Percentiles rank a stretch among this genome's conserved stretches.
Evolutionary conservation across 2,113 vertebrate genomes (phyloP).

Genomic region (Solea solea): DNA sequence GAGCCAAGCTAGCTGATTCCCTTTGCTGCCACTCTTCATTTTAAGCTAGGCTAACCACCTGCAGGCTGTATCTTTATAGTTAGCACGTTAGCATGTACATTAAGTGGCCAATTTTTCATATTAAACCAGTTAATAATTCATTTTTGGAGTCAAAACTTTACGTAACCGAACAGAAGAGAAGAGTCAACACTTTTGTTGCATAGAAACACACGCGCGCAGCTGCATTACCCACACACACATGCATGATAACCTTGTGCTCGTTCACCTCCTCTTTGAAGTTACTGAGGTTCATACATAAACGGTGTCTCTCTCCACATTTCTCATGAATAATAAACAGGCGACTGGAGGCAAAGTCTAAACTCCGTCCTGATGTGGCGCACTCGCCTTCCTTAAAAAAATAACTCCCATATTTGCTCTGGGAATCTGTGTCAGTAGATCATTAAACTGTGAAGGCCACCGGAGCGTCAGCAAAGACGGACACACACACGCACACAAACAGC

Average conservation of each 20-base stretch:
- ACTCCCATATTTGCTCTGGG: constrained; percentile 33
- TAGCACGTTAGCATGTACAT: no score
- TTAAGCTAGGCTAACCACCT: no score
- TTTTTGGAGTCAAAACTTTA: not conserved
- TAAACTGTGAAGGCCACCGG: constrained; percentile 51
- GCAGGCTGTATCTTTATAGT: no score
- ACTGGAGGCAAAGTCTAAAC: constrained; percentile 72
- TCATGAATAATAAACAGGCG: constrained; percentile 69
- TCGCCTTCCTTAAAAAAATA: constrained; percentile 31
- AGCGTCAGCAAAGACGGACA: not conserved
- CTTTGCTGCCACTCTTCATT: no score
- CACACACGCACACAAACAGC: not conserved
- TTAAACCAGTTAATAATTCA: not conserved
- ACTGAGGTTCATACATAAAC: constrained; percentile 19
- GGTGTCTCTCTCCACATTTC: constrained; percentile 1
- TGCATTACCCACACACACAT: no score
- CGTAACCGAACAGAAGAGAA: no score
- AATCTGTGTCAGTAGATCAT: constrained; percentile 76
- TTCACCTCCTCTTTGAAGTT: constrained; percentile 8
- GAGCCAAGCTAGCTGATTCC: no score
- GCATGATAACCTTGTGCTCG: not conserved
- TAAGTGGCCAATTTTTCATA: no score
- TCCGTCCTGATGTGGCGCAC: constrained; percentile 15
- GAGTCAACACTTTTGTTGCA: no score
- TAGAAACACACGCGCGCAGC: no score